Base-by-base conservation (phyloP, 2,113 vertebrate species). In the Leptobrachium leishanense region DNA sequence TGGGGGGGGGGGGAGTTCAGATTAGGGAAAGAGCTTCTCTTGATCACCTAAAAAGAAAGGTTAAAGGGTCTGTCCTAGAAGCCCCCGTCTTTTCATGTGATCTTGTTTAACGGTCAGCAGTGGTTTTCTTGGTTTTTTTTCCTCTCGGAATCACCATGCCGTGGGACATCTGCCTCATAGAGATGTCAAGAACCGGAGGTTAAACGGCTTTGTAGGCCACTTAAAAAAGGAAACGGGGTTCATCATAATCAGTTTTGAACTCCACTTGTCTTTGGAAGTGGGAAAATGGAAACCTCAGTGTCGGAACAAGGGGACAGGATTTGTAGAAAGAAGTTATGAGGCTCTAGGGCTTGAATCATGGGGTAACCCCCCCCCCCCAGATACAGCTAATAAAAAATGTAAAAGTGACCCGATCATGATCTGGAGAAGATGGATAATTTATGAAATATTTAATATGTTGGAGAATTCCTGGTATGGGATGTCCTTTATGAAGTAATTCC, bases 101-200 rank as follows among this genome's bases (percentile, higher is more conserved):
- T 92, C 92, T 84, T 11, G 87, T 93, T 93, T 93, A 93, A 91
- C 65, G 90, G 64, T 85, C 85, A 79, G 65, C 44, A 67, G 85
- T 82, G 82, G 74, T 1, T 74, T 87, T 78, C 85, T 87, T 31
- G 20, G 20, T 31, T 31, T 31, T 31, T 31, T 31, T 31, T 31
- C 20, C 20, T 31, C 20, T 31, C 6, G 42, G 85, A 83, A 81
- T 78, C 67, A 79, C 71, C 1, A 9, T 57, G 79, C 68, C 69
- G 11, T 0, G 40, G 68, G 59, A 82, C 81, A 85, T 71, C 82
- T 0, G 0, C 66, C 62, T 20, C 20, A 20, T 31, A 63, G 69
- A 73, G 42, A 76, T 66, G 46, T 76, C 20, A 53, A 59, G 74
- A 71, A 62, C 46, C 57, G 31, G 5, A 46, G 13, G 20, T 73